A percentile compares a stretch with the other conserved stretches of the same genome.
These are phyloP conservation scores for Drosophila algonquin DNA, from an alignment of 2,888 invertebrate species.

Conservation along the genomic window DNA sequence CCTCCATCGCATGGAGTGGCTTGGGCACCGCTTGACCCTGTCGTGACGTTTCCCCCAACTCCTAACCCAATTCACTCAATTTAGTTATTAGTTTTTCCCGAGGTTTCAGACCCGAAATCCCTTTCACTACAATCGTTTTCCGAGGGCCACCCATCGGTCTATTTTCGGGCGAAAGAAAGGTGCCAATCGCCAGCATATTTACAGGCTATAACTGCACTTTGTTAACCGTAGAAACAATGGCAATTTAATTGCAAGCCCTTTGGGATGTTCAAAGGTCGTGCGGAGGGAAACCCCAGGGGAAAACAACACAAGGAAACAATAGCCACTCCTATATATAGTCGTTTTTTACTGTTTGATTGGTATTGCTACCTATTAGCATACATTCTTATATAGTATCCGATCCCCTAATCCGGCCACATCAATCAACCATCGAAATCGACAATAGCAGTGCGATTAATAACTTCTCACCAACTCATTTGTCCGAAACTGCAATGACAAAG, in stretches of 20 bases:
- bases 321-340: too few relatives aligned
- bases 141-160: background rate
- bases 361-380: too few relatives aligned
- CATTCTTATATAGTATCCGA: too few relatives aligned
- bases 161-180: background rate
- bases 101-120: background rate
- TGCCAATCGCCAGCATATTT: background rate
- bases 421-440: slow-evolving; percentile 65
- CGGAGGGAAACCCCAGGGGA: too few relatives aligned
- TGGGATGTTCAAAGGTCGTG: background rate
- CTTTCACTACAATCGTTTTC: background rate
- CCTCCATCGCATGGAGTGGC: too few relatives aligned
- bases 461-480: slow-evolving; percentile 76
- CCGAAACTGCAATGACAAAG: slow-evolving; percentile 56
- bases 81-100: background rate
- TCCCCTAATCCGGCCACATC: slow-evolving; percentile 42
- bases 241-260: background rate
- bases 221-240: background rate
- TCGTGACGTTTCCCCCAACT: slow-evolving; percentile 36
- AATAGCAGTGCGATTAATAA: slow-evolving; percentile 60
- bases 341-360: too few relatives aligned
- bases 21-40: slow-evolving; percentile 32
- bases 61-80: background rate
- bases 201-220: background rate
- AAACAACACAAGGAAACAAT: too few relatives aligned